Base-by-base conservation (phyloP, 2,113 vertebrate genomes). In the Sakesphorus luctuosus region DNA sequence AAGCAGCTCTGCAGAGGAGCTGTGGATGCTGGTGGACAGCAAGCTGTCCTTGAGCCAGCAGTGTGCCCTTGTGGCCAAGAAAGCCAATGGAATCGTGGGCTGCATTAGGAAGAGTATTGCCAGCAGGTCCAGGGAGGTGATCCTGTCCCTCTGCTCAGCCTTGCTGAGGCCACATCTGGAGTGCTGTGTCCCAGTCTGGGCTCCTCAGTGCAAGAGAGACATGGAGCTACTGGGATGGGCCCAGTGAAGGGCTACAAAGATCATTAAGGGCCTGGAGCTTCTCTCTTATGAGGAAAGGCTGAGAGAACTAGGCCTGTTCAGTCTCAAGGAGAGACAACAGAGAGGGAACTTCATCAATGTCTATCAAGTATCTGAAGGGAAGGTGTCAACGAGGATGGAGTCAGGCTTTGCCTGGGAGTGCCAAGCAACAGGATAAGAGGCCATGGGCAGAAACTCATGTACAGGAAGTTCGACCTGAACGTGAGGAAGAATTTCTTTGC, bases 311-410 rank as follows among this genome's bases (percentile, higher is more conserved):
- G 26, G 10, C 23, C 43, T 44, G 31, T 16, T 65, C 25, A 23
- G 40, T 4, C 29, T 49, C 2, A 2, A 31, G 25, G 28, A 47
- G 18, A 3, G 6, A 6, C 1, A 10, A 18, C 13, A 40, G 49
- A 43, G 35, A 56, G 13, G 7, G 13, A 1, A 43, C 26, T 17
- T 6, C 31, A 50, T 31, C 18, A 3, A 0, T 56, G 25, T 58
- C 59, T 65, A 31, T 23, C 76, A 56, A 56, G 49, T 31, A 31
- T 7, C 31, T 36, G 44, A 59, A 50, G 43, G 26, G 44, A 58
- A 21, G 11, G 14, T 18, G 14, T 28, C 18, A 38, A 28, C n/a
- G 14, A 23, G 33, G 2, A 52, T 0, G 16, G 8, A 46, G 35
- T 2, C 15, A 29, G 36, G 36, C 52, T 74, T 36, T 67, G 21